Evolutionary conservation across 2,888 invertebrate species (phyloP).

Genomic region (Taenaris catops): DNA sequence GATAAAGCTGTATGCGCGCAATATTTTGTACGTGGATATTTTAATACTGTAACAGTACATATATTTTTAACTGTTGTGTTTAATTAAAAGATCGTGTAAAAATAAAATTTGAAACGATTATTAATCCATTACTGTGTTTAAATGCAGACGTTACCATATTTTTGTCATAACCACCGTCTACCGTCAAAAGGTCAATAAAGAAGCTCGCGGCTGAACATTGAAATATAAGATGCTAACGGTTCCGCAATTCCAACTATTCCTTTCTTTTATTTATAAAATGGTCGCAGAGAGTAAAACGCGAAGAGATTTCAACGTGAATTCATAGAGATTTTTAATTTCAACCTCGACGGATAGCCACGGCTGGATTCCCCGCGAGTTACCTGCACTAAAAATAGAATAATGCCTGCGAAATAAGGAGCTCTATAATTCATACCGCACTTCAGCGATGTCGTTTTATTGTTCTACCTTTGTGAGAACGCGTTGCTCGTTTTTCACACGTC

Average conservation of each 20-base stretch:
- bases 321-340: constrained; percentile 49
- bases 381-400: constrained; percentile 49
- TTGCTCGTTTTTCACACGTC: constrained; percentile 13
- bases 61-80: too few relatives aligned
- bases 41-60: too few relatives aligned
- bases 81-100: too few relatives aligned
- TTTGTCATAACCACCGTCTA: too few relatives aligned
- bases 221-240: constrained; percentile 2
- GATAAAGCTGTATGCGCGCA: too few relatives aligned
- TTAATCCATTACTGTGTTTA: too few relatives aligned
- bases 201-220: too few relatives aligned
- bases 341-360: constrained; percentile 29
- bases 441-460: constrained; percentile 28
- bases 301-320: constrained; percentile 39
- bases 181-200: too few relatives aligned
- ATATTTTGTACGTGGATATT: too few relatives aligned
- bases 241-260: constrained; percentile 5
- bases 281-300: constrained; percentile 28
- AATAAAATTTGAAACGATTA: too few relatives aligned
- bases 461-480: constrained; percentile 26
- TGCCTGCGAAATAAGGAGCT: constrained; percentile 39
- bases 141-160: too few relatives aligned
- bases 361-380: constrained; percentile 44
- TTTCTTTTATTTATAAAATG: constrained; percentile 9
- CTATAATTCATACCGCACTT: constrained; percentile 40